Conservation (phyloP, 2,113 vertebrate species). For the Gila orcuttii region DNA sequence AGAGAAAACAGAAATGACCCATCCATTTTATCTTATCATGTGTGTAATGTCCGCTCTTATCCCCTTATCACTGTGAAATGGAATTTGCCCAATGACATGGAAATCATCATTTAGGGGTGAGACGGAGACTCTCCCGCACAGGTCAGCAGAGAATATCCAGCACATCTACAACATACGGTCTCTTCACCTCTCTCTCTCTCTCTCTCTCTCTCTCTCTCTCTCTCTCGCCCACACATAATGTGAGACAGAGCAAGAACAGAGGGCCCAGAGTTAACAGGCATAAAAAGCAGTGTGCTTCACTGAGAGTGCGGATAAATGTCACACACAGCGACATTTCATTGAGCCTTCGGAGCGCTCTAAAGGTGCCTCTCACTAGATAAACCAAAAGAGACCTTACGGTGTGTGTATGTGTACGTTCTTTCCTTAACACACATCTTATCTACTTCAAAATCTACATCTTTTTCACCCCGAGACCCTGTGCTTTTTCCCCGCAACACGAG, state of each 20-base stretch:
- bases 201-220: not conserved
- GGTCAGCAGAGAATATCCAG: not conserved
- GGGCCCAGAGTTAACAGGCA: conserved; percentile 27
- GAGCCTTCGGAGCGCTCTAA: not conserved
- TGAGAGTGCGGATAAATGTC: conserved; percentile 46
- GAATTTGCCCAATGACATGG: conserved; percentile 57
- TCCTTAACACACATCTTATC: conserved; percentile 1
- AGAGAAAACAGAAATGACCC: conserved; percentile 15
- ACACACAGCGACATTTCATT: conserved; percentile 31
- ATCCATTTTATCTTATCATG: conserved; percentile 37
- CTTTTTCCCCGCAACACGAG: conserved; percentile 4
- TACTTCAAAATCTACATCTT: conserved; percentile 42
- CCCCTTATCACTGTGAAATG: conserved; percentile 50
- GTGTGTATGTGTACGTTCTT: conserved; percentile 1
- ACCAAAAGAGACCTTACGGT: conserved; percentile 27
- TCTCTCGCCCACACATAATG: conserved; percentile 11
- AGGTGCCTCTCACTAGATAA: conserved; percentile 43
- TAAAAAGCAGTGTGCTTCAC: conserved; percentile 36
- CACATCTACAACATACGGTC: not conserved
- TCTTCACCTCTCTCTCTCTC: not conserved
- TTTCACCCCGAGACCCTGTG: conserved; percentile 15
- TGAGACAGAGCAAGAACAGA: conserved; percentile 15
- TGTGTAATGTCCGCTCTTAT: conserved; percentile 43
- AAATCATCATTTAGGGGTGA: conserved; percentile 54
- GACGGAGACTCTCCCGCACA: conserved; percentile 26